A percentile compares a stretch with the other conserved stretches of the same genome.
Evolutionary conservation across 53 echinoderm and acorn worm species (phyloP).

Genomic region (Paelopatides confundens): DNA sequence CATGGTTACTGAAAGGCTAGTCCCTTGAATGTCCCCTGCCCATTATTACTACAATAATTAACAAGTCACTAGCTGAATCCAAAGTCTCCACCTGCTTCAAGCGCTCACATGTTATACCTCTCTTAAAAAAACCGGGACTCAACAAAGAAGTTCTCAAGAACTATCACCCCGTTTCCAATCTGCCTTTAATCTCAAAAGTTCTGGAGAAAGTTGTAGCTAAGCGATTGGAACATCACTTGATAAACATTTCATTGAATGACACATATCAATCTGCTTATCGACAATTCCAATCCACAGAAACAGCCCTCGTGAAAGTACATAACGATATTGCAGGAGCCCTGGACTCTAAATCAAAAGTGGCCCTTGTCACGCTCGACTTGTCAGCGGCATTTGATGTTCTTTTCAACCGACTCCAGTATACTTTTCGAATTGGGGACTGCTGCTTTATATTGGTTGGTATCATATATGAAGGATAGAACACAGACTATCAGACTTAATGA

Average conservation of each 20-base stretch:
- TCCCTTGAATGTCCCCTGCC: background rate
- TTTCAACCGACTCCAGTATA: no score
- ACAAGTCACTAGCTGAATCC: background rate
- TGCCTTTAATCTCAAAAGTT: constrained; percentile 4
- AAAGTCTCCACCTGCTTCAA: background rate
- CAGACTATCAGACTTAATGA: no score
- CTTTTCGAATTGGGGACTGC: no score
- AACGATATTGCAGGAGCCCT: background rate
- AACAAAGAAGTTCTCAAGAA: background rate
- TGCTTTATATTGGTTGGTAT: background rate
- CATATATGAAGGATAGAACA: no score
- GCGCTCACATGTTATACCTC: background rate
- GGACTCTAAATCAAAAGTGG: background rate
- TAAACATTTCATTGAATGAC: background rate
- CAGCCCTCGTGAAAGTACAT: no score
- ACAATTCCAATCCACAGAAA: background rate
- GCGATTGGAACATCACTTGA: background rate
- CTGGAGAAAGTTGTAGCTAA: background rate
- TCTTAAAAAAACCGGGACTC: background rate
- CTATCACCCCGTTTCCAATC: constrained; percentile 2
- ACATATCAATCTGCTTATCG: constrained; percentile 3
- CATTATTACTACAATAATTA: background rate
- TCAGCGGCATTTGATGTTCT: background rate
- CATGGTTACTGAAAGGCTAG: background rate
- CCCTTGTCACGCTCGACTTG: no score